Percentiles rank a stretch among this genome's conserved stretches.
These are phyloP conservation scores for Ammodytes marinus DNA, from an alignment of 2,113 vertebrate species.

Conservation along the genomic window DNA sequence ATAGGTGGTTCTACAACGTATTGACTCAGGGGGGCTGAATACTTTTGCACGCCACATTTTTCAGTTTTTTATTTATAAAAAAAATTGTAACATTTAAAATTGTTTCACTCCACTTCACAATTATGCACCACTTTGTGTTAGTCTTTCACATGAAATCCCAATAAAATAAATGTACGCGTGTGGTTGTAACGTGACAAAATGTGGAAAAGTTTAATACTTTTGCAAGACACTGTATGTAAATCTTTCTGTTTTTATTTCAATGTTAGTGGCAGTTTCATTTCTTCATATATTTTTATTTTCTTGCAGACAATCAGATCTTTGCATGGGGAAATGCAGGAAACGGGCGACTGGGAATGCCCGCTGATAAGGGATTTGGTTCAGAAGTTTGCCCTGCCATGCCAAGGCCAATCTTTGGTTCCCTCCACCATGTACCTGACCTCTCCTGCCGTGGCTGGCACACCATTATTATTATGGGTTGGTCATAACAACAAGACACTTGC, in stretches of 20 bases:
- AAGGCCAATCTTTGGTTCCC: conserved; percentile 96
- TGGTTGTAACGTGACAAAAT: no score
- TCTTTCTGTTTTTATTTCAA: neutral
- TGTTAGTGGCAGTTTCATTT: neutral
- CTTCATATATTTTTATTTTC: neutral
- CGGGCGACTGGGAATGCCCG: conserved; percentile 95
- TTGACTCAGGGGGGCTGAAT: no score
- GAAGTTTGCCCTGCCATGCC: conserved; percentile 98
- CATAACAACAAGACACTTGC: neutral
- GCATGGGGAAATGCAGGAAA: conserved; percentile 99
- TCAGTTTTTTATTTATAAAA: no score
- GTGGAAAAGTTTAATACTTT: no score
- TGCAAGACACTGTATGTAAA: neutral
- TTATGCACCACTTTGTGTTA: no score
- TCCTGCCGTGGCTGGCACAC: conserved; percentile 99
- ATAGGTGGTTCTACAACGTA: no score
- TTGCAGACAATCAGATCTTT: conserved; percentile 97
- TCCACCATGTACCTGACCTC: conserved; percentile 96
- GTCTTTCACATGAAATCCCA: no score
- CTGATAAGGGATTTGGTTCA: conserved; percentile 93
- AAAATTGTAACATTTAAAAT: no score
- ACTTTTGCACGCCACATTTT: no score
- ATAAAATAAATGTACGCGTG: no score
- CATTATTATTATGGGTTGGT: conserved; percentile 95
- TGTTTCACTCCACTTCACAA: no score